Conservation (phyloP, 1,140 invertebrate species). For the Drosophila jambulina region DNA sequence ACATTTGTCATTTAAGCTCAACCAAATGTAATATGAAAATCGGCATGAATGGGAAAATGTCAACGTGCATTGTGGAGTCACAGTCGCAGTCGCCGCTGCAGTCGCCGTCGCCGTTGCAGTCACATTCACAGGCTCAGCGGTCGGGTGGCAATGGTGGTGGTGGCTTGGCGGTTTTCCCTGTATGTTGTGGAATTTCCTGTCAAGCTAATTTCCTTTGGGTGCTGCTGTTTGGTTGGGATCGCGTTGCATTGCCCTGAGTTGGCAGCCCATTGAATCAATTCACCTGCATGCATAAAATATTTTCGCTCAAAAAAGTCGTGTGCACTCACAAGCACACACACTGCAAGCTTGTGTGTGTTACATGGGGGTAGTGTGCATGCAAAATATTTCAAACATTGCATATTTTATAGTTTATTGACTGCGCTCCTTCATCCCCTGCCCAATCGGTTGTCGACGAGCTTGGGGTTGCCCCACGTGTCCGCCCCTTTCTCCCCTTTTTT, state of each 20-base stretch:
- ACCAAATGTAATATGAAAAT: slow-evolving; percentile 81
- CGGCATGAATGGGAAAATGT: slow-evolving; percentile 74
- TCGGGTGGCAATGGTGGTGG: slow-evolving; percentile 6
- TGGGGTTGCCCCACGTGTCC: slow-evolving; percentile 3
- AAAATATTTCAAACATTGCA: slow-evolving; percentile 81
- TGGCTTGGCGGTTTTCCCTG: slow-evolving; percentile 50
- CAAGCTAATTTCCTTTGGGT: slow-evolving; percentile 83
- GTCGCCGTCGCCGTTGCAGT: background rate
- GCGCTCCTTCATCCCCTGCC: slow-evolving; percentile 28
- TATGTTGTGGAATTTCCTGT: slow-evolving; percentile 79
- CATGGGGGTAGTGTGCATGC: slow-evolving; percentile 19
- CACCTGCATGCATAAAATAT: slow-evolving; percentile 83
- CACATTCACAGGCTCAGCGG: slow-evolving; percentile 3
- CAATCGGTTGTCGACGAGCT: slow-evolving; percentile 4
- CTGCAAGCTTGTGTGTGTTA: background rate
- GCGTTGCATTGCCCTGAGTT: slow-evolving; percentile 34
- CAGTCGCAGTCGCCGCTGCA: slow-evolving; percentile 2
- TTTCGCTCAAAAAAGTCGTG: slow-evolving; percentile 51
- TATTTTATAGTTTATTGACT: slow-evolving; percentile 83
- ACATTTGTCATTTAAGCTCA: slow-evolving; percentile 81
- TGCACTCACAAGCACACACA: slow-evolving; percentile 18
- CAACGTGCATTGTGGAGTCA: slow-evolving; percentile 60
- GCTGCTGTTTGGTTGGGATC: slow-evolving; percentile 59
- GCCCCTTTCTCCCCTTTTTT: background rate
- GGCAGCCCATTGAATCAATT: slow-evolving; percentile 80